Evolutionary conservation across 2,113 vertebrate genomes (phyloP), one percentile per base, ranked within the genome.

Genomic region (Danionella cerebrum): DNA sequence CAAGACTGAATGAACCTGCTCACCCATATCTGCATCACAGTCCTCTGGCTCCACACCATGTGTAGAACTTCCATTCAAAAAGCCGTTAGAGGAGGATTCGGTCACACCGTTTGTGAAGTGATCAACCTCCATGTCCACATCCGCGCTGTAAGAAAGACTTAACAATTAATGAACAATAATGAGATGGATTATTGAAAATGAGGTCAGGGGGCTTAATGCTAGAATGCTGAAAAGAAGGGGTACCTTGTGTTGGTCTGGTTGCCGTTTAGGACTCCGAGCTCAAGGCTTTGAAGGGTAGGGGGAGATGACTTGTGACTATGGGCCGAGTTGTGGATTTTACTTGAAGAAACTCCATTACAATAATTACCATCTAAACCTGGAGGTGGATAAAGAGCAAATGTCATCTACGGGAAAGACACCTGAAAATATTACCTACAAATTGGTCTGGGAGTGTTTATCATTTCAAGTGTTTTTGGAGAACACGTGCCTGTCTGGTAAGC

Each of bases 91-190:
- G 79, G 95, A 93, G 9, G 93, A 90, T 77, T 96, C 95, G 67
- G 93, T 90, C 82, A 98, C 90, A 59, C 96, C 96, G 77, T 98
- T 98, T 86, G 91, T 92, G 85, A 95, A 94, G 85, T 97, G 96
- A 82, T 98, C 96, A 64, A 94, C 93, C 85, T 98, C 96, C 96
- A 98, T 98, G 52, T 98, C 96, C 85, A 98, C 87, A 70, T 98
- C 96, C 77, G 87, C 93, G 85, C 91, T 93, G 70, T 27, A 25
- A 47, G 6, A 21, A 29, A 63, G 6, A 45, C 16, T 8, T 16
- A 45, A 41, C 4, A 21, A 21, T 31, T 5, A 50, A 7, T 13
- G 9, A 5, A 29, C 9, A 33, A n/a, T n/a, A n/a, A n/a, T n/a
- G n/a, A n/a, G n/a, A n/a, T n/a, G n/a, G n/a, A n/a, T n/a, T n/a